phyloP scores from a whole-genome alignment of 2,888 invertebrate genomes.

The Leucania comma region DNA sequence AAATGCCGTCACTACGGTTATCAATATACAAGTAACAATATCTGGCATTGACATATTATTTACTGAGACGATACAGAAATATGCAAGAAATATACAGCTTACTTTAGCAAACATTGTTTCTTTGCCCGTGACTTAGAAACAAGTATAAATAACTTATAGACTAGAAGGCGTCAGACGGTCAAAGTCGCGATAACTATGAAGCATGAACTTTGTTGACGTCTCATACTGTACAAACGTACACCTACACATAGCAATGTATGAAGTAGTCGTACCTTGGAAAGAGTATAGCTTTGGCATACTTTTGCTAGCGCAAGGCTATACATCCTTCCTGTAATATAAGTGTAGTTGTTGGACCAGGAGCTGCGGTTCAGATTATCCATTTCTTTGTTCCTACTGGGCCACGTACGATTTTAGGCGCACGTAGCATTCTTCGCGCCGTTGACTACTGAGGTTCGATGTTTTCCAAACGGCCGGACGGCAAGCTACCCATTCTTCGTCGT shows the following conservation, averaged over 20 bases:
- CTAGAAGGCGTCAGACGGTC: background rate
- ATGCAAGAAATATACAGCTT: conserved; percentile 3
- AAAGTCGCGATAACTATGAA: conserved; percentile 2
- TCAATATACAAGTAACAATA: background rate
- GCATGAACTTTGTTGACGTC: conserved; percentile 4
- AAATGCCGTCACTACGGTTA: conserved; percentile 9
- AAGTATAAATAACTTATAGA: conserved; percentile 9
- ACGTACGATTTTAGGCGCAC: too few species aligned
- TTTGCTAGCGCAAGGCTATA: background rate
- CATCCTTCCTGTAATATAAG: background rate
- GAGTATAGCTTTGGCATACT: background rate
- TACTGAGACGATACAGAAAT: background rate
- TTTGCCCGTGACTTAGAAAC: background rate
- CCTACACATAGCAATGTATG: background rate
- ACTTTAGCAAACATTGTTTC: conserved; percentile 5
- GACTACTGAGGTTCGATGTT: too few species aligned
- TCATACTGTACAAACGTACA: background rate
- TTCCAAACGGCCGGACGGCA: too few species aligned
- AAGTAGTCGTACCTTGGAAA: too few species aligned
- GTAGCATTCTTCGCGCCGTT: too few species aligned
- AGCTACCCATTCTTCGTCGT: too few species aligned
- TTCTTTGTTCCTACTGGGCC: too few species aligned
- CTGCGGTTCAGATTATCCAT: too few species aligned
- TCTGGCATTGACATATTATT: conserved; percentile 19
- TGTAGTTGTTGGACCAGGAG: background rate